These are phyloP conservation scores for Caiman crocodilus DNA, from an alignment of 2,797 vertebrate genomes.

Conservation along the genomic window DNA sequence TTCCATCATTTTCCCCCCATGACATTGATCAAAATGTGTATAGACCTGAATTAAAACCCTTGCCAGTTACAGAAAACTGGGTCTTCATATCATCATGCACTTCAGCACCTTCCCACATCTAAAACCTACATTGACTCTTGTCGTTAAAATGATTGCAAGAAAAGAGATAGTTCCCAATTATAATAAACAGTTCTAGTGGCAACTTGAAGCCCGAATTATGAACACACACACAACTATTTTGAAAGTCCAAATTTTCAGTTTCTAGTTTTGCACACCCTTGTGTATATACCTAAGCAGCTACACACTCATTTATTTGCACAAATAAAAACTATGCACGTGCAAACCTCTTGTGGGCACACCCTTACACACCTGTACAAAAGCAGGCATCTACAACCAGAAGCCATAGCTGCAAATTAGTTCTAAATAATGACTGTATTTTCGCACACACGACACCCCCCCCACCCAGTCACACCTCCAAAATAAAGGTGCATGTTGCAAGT, in stretches of 20 bases:
- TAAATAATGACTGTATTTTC: too few relatives aligned
- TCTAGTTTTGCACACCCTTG: not conserved
- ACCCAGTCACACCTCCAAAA: too few relatives aligned
- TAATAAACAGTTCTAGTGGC: not conserved
- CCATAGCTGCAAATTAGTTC: too few relatives aligned
- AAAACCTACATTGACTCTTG: fast-evolving
- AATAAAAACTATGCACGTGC: too few relatives aligned
- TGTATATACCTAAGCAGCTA: not conserved
- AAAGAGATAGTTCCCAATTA: not conserved
- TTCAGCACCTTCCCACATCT: not conserved
- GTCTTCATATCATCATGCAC: fast-evolving
- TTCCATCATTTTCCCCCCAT: not conserved
- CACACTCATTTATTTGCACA: too few relatives aligned
- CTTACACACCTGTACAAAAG: too few relatives aligned
- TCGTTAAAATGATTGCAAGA: not conserved
- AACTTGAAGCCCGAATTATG: not conserved
- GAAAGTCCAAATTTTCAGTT: not conserved
- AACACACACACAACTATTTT: not conserved
- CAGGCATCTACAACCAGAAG: too few relatives aligned
- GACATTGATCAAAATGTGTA: not conserved
- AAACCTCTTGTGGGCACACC: too few relatives aligned
- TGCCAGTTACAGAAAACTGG: not conserved
- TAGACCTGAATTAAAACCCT: not conserved
- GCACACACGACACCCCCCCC: too few relatives aligned
- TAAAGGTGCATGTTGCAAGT: too few relatives aligned